Percentiles rank a stretch among this genome's conserved stretches.
These are phyloP conservation scores for Brachystomella parvula DNA, from an alignment of 1,140 invertebrate species.

Conservation along the genomic window DNA sequence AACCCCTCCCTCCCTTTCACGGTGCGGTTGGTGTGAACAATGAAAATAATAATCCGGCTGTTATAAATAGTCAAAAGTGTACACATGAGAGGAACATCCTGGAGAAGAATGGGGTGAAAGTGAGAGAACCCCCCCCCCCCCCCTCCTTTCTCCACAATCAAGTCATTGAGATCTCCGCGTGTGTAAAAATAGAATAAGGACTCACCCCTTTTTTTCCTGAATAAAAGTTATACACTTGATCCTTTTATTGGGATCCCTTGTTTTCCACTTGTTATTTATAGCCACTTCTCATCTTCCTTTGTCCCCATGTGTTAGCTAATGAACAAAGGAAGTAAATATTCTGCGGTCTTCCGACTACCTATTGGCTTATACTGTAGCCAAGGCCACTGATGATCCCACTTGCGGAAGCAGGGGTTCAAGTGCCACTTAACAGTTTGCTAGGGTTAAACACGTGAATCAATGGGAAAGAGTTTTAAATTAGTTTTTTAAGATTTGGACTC, in stretches of 20 bases:
- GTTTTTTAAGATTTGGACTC: too few relatives aligned
- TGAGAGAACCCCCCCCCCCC: slow-evolving; percentile 2
- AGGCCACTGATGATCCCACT: too few relatives aligned
- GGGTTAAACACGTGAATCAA: too few relatives aligned
- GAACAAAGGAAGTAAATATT: background rate
- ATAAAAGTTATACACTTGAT: background rate
- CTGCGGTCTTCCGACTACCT: too few relatives aligned
- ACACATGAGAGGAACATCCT: background rate
- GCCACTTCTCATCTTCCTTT: slow-evolving; percentile 11
- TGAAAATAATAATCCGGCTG: background rate
- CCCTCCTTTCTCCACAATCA: too few relatives aligned
- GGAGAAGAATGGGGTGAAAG: background rate
- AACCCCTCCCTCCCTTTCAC: background rate
- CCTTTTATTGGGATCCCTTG: background rate
- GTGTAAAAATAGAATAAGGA: background rate
- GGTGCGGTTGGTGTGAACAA: slow-evolving; percentile 7
- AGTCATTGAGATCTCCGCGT: background rate
- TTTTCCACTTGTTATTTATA: slow-evolving; percentile 11
- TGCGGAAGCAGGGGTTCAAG: too few relatives aligned
- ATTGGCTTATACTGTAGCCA: too few relatives aligned
- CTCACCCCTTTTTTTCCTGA: background rate
- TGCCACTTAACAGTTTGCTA: too few relatives aligned
- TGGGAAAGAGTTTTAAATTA: too few relatives aligned
- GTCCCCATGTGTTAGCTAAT: slow-evolving; percentile 2
- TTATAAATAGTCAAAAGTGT: background rate